These are phyloP conservation scores for Nasonia vitripennis DNA, from an alignment of 1,140 invertebrate species.

Conservation along the genomic window DNA sequence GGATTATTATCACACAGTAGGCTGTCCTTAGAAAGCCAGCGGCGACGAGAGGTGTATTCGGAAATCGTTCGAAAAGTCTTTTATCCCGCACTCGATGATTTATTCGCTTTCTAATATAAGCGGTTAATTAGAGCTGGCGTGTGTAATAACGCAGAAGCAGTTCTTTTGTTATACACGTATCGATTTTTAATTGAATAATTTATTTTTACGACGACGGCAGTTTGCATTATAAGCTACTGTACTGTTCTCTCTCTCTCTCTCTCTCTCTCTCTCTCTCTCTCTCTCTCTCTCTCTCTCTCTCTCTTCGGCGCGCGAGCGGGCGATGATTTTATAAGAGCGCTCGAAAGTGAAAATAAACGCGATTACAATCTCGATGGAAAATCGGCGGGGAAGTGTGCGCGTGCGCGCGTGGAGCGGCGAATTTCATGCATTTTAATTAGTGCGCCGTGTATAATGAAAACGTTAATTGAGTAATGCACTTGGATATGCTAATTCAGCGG, in stretches of 20 bases:
- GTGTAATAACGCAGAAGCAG: not conserved
- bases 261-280: no score
- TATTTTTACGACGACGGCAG: conserved; percentile 21
- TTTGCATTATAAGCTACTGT: not conserved
- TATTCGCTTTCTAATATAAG: conserved; percentile 48
- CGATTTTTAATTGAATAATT: conserved; percentile 40
- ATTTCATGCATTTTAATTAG: conserved; percentile 22
- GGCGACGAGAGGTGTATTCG: not conserved
- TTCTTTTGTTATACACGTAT: not conserved
- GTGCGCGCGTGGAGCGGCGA: not conserved
- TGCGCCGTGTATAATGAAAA: not conserved
- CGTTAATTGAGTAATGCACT: not conserved
- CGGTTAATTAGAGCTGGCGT: conserved; percentile 33
- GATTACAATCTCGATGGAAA: not conserved
- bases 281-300: no score
- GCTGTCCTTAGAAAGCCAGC: not conserved
- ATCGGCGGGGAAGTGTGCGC: not conserved
- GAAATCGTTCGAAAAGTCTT: not conserved
- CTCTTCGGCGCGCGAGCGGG: no score
- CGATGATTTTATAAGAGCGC: conserved; percentile 27
- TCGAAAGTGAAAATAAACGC: conserved; percentile 33
- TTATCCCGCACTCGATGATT: conserved; percentile 22
- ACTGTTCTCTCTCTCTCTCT: no score
- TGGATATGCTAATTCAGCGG: not conserved
- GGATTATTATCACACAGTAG: not conserved